These are phyloP conservation scores for Protophormia terraenovae DNA, from an alignment of 2,888 invertebrate genomes.

Conservation along the genomic window DNA sequence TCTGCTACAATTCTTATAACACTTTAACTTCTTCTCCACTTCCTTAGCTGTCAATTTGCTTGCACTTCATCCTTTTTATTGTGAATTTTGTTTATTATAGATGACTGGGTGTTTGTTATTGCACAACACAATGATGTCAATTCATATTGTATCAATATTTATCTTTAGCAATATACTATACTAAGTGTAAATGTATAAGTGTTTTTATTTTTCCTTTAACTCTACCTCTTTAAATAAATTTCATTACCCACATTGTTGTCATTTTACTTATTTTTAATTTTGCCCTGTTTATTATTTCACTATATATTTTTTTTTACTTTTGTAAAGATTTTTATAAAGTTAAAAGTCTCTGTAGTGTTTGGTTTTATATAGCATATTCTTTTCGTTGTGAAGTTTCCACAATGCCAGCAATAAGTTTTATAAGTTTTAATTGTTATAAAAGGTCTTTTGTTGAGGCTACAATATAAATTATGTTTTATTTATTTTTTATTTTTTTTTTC, in stretches of 20 bases:
- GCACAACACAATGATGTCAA: conserved; percentile 2
- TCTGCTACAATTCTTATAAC: not conserved
- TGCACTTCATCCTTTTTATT: not conserved
- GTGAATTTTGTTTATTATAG: not conserved
- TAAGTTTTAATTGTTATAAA: conserved; percentile 30
- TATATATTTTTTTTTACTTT: not conserved
- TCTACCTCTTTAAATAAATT: not conserved
- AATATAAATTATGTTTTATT: not conserved
- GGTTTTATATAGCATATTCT: not conserved
- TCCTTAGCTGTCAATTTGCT: not conserved
- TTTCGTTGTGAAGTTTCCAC: not conserved
- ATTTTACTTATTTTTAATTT: conserved; percentile 25
- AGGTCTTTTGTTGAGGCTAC: conserved; percentile 26
- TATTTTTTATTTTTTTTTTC: not conserved
- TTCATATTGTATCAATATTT: conserved; percentile 29
- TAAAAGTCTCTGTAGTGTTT: conserved; percentile 17
- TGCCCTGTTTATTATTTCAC: not conserved
- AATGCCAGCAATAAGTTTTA: not conserved
- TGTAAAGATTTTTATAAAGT: not conserved
- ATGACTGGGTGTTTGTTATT: not conserved
- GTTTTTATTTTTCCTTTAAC: not conserved
- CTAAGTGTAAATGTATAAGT: not conserved
- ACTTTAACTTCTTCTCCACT: not conserved
- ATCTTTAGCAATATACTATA: not conserved
- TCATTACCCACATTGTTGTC: conserved; percentile 36